Evolutionary conservation across 2,888 invertebrate species (phyloP), one percentile per base, ranked within the genome.

Genomic region (Drosophila histrio): DNA sequence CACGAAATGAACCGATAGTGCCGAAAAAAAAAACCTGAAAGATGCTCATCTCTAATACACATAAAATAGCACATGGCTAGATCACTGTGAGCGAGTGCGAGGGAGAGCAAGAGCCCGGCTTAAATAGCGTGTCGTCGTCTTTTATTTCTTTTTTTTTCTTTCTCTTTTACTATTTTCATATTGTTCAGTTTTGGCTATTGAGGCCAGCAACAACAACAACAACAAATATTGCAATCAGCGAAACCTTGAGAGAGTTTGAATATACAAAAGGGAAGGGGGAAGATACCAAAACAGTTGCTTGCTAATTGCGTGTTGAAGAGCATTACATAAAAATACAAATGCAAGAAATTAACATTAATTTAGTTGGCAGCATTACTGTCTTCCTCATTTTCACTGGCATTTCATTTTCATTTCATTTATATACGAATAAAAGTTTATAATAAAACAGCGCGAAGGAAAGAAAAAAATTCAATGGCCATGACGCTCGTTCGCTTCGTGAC

Each of bases 401-500:
- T 85, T 82, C 82, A 49, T 68, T 81, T 83, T 83, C 75, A 72
- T 75, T 75, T 75, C 59, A 53, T 75, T 77, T 69, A 44, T 61
- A 36, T 58, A 68, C 41, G 59, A 53, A 67, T 63, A 57, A 56
- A 68, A 71, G 50, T 60, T 78, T 75, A 72, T 61, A 75, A 73
- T 59, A 76, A 76, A 69, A 71, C 57, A 71, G 44, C 66, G 46
- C 26, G 38, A 58, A 75, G 67, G 72, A 60, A 77, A 75, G 67
- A 70, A 60, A 77, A 86, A 85, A 89, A 88, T 81, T 85, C 85
- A 88, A 85, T 88, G 88, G 87, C 85, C 88, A 87, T 88, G 89
- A 87, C 86, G 89, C 69, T 66, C 72, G 78, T 32, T 26, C 6
- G 36, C 19, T 61, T 63, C 43, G 70, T 60, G 70, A 70, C 70